Evolutionary conservation across 2,113 vertebrate genomes (phyloP), one percentile per base, ranked within the genome.

Genomic region (Engystomops pustulosus): DNA sequence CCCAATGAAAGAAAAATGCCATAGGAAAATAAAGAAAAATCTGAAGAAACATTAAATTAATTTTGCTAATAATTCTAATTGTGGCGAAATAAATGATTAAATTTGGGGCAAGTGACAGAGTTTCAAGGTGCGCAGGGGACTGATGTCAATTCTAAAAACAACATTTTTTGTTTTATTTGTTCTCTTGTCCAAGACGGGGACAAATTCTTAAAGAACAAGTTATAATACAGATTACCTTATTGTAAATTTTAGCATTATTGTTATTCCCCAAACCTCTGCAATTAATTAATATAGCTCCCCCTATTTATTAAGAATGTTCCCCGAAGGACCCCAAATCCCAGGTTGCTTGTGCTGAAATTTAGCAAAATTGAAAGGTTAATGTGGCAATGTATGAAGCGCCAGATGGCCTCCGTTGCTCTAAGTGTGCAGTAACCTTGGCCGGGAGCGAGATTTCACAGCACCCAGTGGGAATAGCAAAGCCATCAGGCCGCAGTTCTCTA

Each of bases 301-400:
- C 27, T 34, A 27, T 20, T 23, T 34, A 71, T 41, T 58, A 55
- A 38, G 53, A 32, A 20, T 9, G 34, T 36, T 44, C 80, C 80
- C 49, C 5, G 14, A 4, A 30, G 65, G 34, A 20, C 25, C 2
- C n/a, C 27, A 6, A 4, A 60, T 18, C 51, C 38, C 58, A 17
- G 10, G n/a, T 60, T 41, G 4, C 10, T 74, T 75, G 47, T 44
- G 69, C 23, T 20, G 51, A 68, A 60, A 58, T 72, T 72, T 82
- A 60, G 68, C 70, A 32, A 17, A 23, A 58, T 44, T 23, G 32
- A 68, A 83, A 83, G 81, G 81, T 75, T 83, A 75, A 83, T 62
- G 27, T 51, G 3, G 69, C 51, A 47, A 30, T 1, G 8, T 62
- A 27, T 32, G 32, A 75, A 38, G 20, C 36, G 30, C 55, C 71